Base-by-base conservation (phyloP, 2,113 vertebrate species). In the Coturnix japonica region DNA sequence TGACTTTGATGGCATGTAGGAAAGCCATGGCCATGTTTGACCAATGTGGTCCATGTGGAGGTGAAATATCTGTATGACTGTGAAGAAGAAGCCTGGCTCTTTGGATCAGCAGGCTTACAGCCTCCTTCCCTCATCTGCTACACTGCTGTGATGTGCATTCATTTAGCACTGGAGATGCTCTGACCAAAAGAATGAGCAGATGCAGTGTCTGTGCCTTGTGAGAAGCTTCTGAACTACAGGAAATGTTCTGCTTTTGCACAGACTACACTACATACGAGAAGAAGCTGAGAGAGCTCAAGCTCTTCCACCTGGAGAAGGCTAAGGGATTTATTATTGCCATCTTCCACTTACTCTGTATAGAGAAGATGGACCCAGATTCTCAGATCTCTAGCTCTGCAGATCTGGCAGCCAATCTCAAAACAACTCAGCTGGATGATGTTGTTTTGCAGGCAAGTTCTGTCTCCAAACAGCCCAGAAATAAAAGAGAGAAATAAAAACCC, bases 1-100 rank as follows among this genome's bases (percentile, higher is more conserved):
- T 76, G 74, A 57, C 19, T 6, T 26, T 76, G 53, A 22, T 19
- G 33, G 31, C 51, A 59, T 0, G 9, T 31, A 66, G 26, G 23
- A 14, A 65, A 70, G 51, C 35, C 73, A 39, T 57, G 67, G 51
- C 22, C 60, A 4, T 6, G 26, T 53, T 9, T 85, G 44, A 43
- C 13, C 1, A 1, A 15, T 7, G 43, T 7, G 43, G 20, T 41
- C 8, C 57, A n/a, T 0, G 0, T 39, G 13, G 31, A 91, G 26
- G 31, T 65, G 79, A 83, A 82, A 33, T 5, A n/a, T 11, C 72
- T 30, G 21, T 23, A 43, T 21, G 77, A 31, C 33, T 49, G 47
- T 25, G 51, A 28, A 51, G n/a, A 53, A 51, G n/a, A 65, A 77
- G 13, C 39, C 6, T 0, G 0, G 13, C 19, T 33, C 35, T 43